These are phyloP conservation scores for Augiades crinisus DNA, from an alignment of 2,888 invertebrate species.

Conservation along the genomic window DNA sequence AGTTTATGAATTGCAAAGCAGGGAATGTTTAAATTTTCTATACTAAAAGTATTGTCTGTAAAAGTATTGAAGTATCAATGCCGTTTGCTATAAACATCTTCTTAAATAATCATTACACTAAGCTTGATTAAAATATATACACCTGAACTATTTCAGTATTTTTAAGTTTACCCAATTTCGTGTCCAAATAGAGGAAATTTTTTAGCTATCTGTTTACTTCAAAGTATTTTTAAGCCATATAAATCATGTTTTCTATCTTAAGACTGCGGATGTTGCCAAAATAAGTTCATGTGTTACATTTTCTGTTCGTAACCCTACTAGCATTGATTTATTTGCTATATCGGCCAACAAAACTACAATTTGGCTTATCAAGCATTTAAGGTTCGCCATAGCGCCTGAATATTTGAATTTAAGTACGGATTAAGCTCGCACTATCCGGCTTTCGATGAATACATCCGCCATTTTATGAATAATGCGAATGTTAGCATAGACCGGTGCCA, in stretches of 20 bases:
- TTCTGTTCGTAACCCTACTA: not conserved
- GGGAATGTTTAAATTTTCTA: too few species aligned
- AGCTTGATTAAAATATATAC: too few species aligned
- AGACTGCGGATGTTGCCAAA: slow-evolving; percentile 1
- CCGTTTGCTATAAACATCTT: too few species aligned
- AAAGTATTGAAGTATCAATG: too few species aligned
- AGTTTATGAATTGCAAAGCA: too few species aligned
- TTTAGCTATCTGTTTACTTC: not conserved
- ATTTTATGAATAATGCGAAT: slow-evolving; percentile 37
- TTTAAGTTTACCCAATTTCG: too few species aligned
- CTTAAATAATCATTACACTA: too few species aligned
- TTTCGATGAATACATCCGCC: slow-evolving; percentile 10
- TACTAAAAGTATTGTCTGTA: too few species aligned
- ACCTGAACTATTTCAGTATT: too few species aligned
- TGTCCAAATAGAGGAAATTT: not conserved
- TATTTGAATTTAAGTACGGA: slow-evolving; percentile 3
- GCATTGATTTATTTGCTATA: not conserved
- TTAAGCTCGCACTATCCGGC: slow-evolving; percentile 2
- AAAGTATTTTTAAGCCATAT: not conserved
- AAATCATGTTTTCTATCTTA: not conserved
- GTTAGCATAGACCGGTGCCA: slow-evolving; percentile 45
- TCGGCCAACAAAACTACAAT: not conserved
- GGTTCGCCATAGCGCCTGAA: not conserved
- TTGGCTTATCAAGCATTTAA: slow-evolving; percentile 2
- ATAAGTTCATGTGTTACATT: slow-evolving; percentile 3